Percentiles rank a stretch among this genome's conserved stretches.
Conservation (phyloP, 1,140 invertebrate genomes). For the Solen grandis region DNA sequence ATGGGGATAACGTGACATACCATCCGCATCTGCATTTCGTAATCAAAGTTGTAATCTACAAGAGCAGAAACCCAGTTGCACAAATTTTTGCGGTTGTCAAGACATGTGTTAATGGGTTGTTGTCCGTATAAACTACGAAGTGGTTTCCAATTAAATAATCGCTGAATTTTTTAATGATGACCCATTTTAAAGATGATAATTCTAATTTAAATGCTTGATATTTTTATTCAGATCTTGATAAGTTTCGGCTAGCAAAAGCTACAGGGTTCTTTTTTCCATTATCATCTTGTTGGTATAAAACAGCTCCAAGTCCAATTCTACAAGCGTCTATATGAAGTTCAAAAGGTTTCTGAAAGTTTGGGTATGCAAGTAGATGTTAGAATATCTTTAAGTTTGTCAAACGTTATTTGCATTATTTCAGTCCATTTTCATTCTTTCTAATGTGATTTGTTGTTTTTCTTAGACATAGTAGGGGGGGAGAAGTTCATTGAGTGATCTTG, state of each 20-base stretch:
- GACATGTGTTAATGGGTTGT: slow-evolving; percentile 8
- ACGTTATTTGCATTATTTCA: not conserved
- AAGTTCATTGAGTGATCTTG: not conserved
- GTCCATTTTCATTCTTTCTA: not conserved
- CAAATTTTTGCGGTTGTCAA: not conserved
- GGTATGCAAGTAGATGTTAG: not conserved
- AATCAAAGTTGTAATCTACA: not conserved
- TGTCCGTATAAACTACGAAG: slow-evolving; percentile 2
- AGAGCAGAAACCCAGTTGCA: not conserved
- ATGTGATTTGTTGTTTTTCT: not conserved
- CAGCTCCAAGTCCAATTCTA: not conserved
- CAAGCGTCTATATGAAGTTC: slow-evolving; percentile 5
- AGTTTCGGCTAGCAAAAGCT: not conserved
- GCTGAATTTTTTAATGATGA: not conserved
- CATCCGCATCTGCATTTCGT: not conserved
- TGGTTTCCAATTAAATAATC: not conserved
- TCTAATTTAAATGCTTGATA: slow-evolving; percentile 10
- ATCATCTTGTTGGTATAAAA: slow-evolving; percentile 1
- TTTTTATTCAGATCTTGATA: slow-evolving; percentile 10
- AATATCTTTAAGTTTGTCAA: not conserved
- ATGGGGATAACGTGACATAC: not conserved
- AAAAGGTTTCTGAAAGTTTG: not conserved
- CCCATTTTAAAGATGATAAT: slow-evolving; percentile 10
- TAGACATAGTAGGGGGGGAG: not conserved
- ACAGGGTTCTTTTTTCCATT: not conserved